phyloP scores from a whole-genome alignment of 1,140 invertebrate genomes.

The Anagrus nilaparvatae region DNA sequence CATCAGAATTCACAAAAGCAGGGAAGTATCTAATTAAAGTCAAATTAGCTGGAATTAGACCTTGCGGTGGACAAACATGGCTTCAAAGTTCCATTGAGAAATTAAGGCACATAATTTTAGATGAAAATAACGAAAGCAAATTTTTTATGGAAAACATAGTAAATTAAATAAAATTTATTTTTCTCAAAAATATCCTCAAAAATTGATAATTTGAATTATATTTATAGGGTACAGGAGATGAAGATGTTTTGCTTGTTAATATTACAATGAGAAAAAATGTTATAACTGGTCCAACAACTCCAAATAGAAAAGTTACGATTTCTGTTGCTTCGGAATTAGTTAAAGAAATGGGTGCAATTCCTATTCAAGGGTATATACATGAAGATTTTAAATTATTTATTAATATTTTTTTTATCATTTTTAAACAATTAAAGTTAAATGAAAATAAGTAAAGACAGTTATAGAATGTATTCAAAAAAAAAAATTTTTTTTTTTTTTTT shows the following conservation, averaged over 20 bases:
- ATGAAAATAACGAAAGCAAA: conserved; percentile 28
- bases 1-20: conserved; percentile 31
- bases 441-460: too few species aligned
- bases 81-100: conserved; percentile 41
- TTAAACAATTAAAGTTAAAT: too few species aligned
- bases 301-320: conserved; percentile 41
- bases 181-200: too few species aligned
- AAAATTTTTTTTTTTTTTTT: neutral
- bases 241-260: conserved; percentile 43
- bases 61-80: conserved; percentile 45
- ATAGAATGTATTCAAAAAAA: too few species aligned
- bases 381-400: too few species aligned
- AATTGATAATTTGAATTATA: too few species aligned
- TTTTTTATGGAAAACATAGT: conserved; percentile 6
- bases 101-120: conserved; percentile 41
- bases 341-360: conserved; percentile 45
- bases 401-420: too few species aligned
- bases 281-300: conserved; percentile 37
- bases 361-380: conserved; percentile 37
- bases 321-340: conserved; percentile 45
- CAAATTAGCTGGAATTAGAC: conserved; percentile 44
- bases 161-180: conserved; percentile 1
- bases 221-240: conserved; percentile 35
- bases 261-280: conserved; percentile 21
- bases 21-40: conserved; percentile 44